Percentiles rank a stretch among this genome's conserved stretches.
These are phyloP conservation scores for Macrotus californicus DNA, from an alignment of 2,113 vertebrate genomes.

Conservation along the genomic window DNA sequence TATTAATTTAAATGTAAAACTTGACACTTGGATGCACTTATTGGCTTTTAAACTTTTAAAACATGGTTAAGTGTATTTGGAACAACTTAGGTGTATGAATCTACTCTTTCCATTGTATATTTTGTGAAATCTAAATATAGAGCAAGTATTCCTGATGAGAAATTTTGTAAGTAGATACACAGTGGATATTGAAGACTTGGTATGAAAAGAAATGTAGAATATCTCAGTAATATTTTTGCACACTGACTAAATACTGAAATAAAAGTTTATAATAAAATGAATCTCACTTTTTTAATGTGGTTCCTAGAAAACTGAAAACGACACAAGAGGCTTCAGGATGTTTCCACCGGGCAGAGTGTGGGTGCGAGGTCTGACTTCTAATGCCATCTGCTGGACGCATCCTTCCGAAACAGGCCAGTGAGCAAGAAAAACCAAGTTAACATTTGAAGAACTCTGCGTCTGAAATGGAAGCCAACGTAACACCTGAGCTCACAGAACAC, in stretches of 20 bases:
- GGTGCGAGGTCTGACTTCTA: neutral
- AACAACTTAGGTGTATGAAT: neutral
- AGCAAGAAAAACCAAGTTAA: neutral
- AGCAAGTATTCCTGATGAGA: neutral
- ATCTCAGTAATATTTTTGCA: neutral
- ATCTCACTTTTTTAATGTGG: neutral
- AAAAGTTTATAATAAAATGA: neutral
- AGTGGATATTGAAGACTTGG: neutral
- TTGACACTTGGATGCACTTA: neutral
- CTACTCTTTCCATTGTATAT: neutral
- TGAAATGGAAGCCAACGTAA: neutral
- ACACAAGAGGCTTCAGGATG: neutral
- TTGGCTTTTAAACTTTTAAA: neutral
- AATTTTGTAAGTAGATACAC: neutral
- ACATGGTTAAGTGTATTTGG: neutral
- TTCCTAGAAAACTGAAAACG: neutral
- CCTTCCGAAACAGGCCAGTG: neutral
- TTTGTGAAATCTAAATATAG: neutral
- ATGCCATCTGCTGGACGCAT: conserved; percentile 57
- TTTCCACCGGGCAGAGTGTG: neutral
- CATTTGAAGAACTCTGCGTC: neutral
- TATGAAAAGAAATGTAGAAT: neutral
- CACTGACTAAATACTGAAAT: neutral
- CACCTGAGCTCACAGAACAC: neutral
- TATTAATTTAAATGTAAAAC: neutral